Conservation (phyloP, 2,888 invertebrate species). For the Habrosyne pyritoides region DNA sequence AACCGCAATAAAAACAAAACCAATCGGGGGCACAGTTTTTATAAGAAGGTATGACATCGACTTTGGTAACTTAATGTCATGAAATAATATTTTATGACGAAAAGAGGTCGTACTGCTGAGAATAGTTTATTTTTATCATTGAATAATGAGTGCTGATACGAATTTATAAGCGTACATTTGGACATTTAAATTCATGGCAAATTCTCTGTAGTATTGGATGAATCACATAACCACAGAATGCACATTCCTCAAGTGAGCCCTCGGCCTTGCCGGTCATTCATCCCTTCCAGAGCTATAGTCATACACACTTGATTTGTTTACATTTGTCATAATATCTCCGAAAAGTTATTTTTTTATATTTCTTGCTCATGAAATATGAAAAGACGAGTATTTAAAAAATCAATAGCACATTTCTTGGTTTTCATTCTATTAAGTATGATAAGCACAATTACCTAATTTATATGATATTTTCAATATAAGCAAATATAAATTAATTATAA, state of each 20-base stretch:
- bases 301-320: constrained; percentile 16
- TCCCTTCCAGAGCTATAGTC: constrained; percentile 50
- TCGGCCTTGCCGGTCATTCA: constrained; percentile 77
- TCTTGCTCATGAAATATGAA: too few relatives aligned
- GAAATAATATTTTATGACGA: neutral
- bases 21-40: neutral
- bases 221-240: constrained; percentile 55
- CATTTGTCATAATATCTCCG: neutral
- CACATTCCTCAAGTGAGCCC: constrained; percentile 59
- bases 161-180: constrained; percentile 14
- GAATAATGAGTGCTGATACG: neutral
- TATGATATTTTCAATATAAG: too few relatives aligned
- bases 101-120: too few relatives aligned
- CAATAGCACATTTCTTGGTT: too few relatives aligned
- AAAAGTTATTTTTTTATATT: too few relatives aligned
- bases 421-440: too few relatives aligned
- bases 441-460: too few relatives aligned
- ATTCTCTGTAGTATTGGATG: constrained; percentile 38
- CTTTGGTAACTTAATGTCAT: neutral
- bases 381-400: too few relatives aligned
- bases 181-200: constrained; percentile 19
- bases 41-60: neutral
- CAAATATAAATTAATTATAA: too few relatives aligned
- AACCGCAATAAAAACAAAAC: neutral
- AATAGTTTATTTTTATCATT: neutral